Evolutionary conservation across 2,797 vertebrate genomes (phyloP), one percentile per base, ranked within the genome.

Genomic region (Merluccius polli): DNA sequence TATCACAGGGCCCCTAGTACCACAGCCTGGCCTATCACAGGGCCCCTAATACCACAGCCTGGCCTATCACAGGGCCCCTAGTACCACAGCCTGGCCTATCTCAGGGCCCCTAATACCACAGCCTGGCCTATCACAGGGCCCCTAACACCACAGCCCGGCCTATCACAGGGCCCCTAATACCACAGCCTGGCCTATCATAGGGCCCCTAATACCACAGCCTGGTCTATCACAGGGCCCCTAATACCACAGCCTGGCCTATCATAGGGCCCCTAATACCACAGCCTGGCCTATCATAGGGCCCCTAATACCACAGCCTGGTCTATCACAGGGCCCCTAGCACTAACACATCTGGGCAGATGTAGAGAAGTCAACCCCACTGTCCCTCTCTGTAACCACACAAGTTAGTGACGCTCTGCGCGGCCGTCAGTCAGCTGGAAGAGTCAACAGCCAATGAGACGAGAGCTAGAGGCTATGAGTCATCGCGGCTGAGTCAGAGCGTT

Each of bases 401-500:
- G 76, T 83, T 79, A 29, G 52, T 48, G 38, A 36, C 38, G 76
- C 78, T 79, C 81, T 73, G 75, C 79, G 33, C 44, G 71, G 63
- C 78, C 82, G 79, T 71, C 83, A 77, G 75, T 84, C 77, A 83
- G 32, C 78, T 16, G 75, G 8, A 72, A 77, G 67, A 71, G 76
- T 75, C 77, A 72, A 76, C 75, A 79, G 79, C 77, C 78, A 79
- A 41, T 74, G 74, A 81, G 77, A 76, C 24, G 48, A 1, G 68
- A 83, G 83, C 83, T 76, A 24, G 35, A 84, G 77, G 76, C 73
- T 73, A 2, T 90, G 89, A 90, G 73, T 91, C 91, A 89, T 73
- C 74, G 79, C 83, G 29, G 78, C 3, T 15, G 84, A 83, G 88
- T 87, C 88, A 88, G 79, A 88, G 83, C 78, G 79, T 87, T 85